Evolutionary conservation across 2,113 vertebrate genomes (phyloP).

Genomic region (Mobula birostris): DNA sequence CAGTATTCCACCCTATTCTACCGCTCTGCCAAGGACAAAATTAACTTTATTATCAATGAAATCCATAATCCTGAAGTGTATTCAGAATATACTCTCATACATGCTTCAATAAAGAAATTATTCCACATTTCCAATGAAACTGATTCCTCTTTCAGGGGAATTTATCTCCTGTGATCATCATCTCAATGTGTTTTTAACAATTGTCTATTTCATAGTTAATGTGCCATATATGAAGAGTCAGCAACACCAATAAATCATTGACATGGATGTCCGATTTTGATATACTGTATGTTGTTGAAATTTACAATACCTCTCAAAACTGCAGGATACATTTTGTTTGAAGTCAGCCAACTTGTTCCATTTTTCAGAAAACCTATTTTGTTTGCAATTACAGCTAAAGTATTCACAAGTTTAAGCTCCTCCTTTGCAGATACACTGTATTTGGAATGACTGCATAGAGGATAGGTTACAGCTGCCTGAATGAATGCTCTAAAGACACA

Average conservation of each 20-base stretch:
- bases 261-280: conserved; percentile 3
- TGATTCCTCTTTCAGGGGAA: not conserved
- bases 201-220: conserved; percentile 24
- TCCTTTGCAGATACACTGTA: too few species aligned
- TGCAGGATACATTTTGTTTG: not conserved
- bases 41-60: not conserved
- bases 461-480: too few species aligned
- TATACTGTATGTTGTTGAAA: not conserved
- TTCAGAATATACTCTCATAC: not conserved
- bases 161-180: conserved; percentile 1
- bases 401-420: not conserved
- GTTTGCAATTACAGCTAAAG: not conserved
- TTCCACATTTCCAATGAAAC: not conserved
- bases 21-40: not conserved
- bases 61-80: conserved; percentile 27
- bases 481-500: too few species aligned
- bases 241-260: not conserved
- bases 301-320: not conserved
- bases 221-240: conserved; percentile 19
- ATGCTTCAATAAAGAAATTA: not conserved
- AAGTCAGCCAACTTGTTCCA: not conserved
- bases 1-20: not conserved
- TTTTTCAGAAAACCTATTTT: not conserved
- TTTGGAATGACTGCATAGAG: too few species aligned
- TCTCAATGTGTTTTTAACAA: conserved; percentile 1